phyloP scores from a whole-genome alignment of 2,888 invertebrate species.

The Tenthredo livida region DNA sequence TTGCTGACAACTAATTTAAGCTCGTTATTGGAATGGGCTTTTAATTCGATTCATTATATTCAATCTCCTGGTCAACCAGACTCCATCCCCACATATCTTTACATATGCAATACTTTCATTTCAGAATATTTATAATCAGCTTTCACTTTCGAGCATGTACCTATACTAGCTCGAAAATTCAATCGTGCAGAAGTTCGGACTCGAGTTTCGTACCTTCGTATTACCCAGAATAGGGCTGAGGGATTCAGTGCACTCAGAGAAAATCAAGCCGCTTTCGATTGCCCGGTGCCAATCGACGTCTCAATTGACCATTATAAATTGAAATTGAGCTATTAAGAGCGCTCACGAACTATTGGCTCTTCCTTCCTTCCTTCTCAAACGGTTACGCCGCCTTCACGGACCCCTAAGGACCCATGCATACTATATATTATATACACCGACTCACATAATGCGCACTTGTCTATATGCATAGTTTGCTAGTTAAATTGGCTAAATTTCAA shows the following conservation, averaged over 20 bases:
- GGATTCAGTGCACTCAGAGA: slow-evolving; percentile 25
- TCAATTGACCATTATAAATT: slow-evolving; percentile 66
- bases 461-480: neutral
- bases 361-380: neutral
- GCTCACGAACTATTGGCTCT: slow-evolving; percentile 62
- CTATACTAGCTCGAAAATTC: neutral
- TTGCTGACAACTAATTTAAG: slow-evolving; percentile 46
- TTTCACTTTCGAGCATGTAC: neutral
- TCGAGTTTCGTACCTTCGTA: neutral
- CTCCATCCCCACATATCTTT: neutral
- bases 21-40: slow-evolving; percentile 36
- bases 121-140: neutral
- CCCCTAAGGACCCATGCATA: neutral
- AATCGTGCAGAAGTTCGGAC: neutral
- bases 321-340: slow-evolving; percentile 65
- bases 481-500: neutral
- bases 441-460: neutral
- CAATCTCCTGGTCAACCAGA: slow-evolving; percentile 34
- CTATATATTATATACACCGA: neutral
- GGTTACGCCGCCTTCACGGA: neutral
- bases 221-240: neutral
- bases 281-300: slow-evolving; percentile 40
- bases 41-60: slow-evolving; percentile 49
- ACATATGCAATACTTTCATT: neutral
- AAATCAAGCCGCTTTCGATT: slow-evolving; percentile 38